These are phyloP conservation scores for Bombus consobrinus DNA, from an alignment of 1,140 invertebrate species.

Conservation along the genomic window DNA sequence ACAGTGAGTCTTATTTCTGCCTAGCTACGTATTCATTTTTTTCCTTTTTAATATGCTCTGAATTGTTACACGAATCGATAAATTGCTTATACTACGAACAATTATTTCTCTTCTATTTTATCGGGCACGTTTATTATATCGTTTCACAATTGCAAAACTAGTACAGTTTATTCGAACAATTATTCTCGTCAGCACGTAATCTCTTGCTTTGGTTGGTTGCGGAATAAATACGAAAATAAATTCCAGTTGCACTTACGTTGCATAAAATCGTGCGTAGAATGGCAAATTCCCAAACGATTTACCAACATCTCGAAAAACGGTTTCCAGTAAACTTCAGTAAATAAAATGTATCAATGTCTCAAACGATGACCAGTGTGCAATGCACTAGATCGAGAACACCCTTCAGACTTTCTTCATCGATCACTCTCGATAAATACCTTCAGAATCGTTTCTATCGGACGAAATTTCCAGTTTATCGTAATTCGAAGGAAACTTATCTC, in stretches of 20 bases:
- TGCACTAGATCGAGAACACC: background rate
- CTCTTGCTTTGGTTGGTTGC: background rate
- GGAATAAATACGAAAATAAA: slow-evolving; percentile 38
- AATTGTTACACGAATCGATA: slow-evolving; percentile 34
- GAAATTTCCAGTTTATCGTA: background rate
- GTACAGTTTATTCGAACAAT: background rate
- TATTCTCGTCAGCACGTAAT: slow-evolving; percentile 7
- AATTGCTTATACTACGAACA: slow-evolving; percentile 23
- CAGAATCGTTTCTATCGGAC: background rate
- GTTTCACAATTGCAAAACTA: slow-evolving; percentile 44
- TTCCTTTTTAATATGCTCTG: slow-evolving; percentile 2
- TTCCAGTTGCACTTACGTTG: slow-evolving; percentile 22
- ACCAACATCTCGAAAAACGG: slow-evolving; percentile 5
- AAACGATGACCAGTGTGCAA: background rate
- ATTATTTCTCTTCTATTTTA: background rate
- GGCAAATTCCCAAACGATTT: slow-evolving; percentile 28
- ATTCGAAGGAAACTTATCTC: background rate
- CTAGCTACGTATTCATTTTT: slow-evolving; percentile 22
- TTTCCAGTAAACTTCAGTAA: background rate
- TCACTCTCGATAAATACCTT: background rate
- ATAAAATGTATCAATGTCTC: background rate
- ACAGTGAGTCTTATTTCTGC: slow-evolving; percentile 34
- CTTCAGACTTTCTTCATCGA: background rate
- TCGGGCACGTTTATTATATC: background rate
- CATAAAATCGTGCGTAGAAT: slow-evolving; percentile 23